Percentiles rank a stretch among this genome's conserved stretches.
Conservation (phyloP, 2,888 invertebrate genomes). For the Phrixothrix hirtus region DNA sequence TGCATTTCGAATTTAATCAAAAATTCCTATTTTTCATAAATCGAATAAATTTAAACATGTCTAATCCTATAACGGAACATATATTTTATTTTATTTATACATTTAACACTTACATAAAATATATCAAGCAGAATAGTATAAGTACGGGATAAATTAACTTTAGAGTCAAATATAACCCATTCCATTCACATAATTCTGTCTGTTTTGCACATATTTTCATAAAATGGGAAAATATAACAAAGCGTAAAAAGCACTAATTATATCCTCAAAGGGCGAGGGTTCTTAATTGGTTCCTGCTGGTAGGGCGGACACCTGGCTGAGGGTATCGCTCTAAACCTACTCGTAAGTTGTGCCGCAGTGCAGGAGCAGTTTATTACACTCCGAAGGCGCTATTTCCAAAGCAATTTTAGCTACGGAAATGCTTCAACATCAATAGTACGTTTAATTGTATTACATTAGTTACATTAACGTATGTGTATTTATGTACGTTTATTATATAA, state of each 20-base stretch:
- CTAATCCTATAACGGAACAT: too few species aligned
- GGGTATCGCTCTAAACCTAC: slow-evolving; percentile 21
- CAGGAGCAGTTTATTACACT: slow-evolving; percentile 35
- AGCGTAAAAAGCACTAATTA: slow-evolving; percentile 30
- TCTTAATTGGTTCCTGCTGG: slow-evolving; percentile 28
- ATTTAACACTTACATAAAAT: too few species aligned
- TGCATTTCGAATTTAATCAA: too few species aligned
- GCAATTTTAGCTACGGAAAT: slow-evolving; percentile 32
- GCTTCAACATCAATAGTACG: slow-evolving; percentile 18
- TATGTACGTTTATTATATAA: too few species aligned
- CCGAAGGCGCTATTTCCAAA: slow-evolving; percentile 52
- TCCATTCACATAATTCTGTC: slow-evolving; percentile 12
- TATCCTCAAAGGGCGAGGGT: slow-evolving; percentile 31
- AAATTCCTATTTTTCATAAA: too few species aligned
- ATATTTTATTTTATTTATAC: too few species aligned
- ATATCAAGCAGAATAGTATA: too few species aligned
- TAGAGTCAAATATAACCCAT: slow-evolving; percentile 15
- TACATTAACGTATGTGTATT: slow-evolving; percentile 9
- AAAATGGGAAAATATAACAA: slow-evolving; percentile 26
- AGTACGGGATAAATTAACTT: slow-evolving; percentile 14
- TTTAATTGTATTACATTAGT: slow-evolving; percentile 23
- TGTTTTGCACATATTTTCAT: slow-evolving; percentile 16
- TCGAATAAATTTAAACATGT: too few species aligned
- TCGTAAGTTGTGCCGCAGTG: slow-evolving; percentile 33
- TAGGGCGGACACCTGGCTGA: slow-evolving; percentile 28